Base-by-base conservation (phyloP, 2,888 invertebrate genomes). In the Hemaris fuciformis region DNA sequence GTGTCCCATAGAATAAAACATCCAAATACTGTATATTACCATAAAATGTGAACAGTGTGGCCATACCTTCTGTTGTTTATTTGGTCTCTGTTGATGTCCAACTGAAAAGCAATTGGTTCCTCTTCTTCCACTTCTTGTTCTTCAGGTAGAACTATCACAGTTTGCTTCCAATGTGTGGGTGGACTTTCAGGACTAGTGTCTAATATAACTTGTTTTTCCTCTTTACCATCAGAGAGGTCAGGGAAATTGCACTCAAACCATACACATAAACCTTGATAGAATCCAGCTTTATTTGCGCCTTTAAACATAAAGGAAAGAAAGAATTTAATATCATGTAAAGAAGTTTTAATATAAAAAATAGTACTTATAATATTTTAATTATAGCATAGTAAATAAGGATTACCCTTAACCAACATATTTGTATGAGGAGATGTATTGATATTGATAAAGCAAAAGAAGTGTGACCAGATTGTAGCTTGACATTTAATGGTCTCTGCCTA, bases 141-240 rank as follows among this genome's bases (percentile, higher is more conserved):
- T 20, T 94, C 83, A 0, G 98, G 97, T 48, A 98, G 85, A 1
- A 97, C 94, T 67, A 98, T 95, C 0, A 98, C 94, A 0, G 98
- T 98, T 85, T 99, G 98, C 79, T 98, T 97, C 99, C 99, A 99
- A 88, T 99, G 99, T 0, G 99, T 99, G 20, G 93, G 89, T 0
- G 94, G 88, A 5, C 93, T 90, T 18, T 89, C 84, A 0, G 98
- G 98, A 31, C 96, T 94, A 4, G 98, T 98, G 62, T 95, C 95
- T 65, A 98, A 94, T 31, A 92, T 82, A 7, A 96, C 93, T 10
- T 93, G 88, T 42, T 92, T 85, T 45, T 94, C 88, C 65, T 95
- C 94, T 78, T 77, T 66, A 4, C 77, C 81, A 38, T 82, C 73
- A 45, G 83, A 76, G 25, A 82, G 69, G 66, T 89, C 84, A 3